Evolutionary conservation across 2,113 vertebrate genomes (phyloP), one percentile per base, ranked within the genome.

Genomic region (Tetrao urogallus): DNA sequence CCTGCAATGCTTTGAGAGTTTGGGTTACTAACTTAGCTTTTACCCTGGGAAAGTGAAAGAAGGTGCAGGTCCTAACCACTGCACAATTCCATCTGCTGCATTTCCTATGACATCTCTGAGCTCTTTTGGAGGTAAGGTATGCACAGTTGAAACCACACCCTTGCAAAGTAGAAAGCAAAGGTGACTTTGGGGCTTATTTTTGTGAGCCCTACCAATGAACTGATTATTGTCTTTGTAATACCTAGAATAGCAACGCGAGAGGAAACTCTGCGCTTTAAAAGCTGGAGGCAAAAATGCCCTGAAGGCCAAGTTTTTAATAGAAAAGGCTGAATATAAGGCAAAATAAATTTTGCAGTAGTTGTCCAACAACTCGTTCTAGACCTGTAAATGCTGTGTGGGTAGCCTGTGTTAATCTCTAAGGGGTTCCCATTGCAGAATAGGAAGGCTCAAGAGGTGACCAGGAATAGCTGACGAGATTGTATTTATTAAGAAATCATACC

Each of bases 191-290:
- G 91, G 17, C 91, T 95, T 93, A 89, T 86, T 76, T 74, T 45
- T 60, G 70, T 72, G 93, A 96, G 15, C 80, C 80, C 38, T 47
- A 17, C 61, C 96, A 97, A 97, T 93, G 95, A 97, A 96, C 79
- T 82, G 80, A 95, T 96, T 89, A 90, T 92, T 80, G 63, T 77
- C 45, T 25, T 88, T 88, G 58, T 74, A 28, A 19, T 57, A 63
- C 15, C 61, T 91, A 80, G 83, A 95, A 97, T 92, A 90, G 93
- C 80, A 97, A 96, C 82, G 84, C 95, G 82, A 79, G 80, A 67
- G n/a, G 57, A 60, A 48, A 81, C 58, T 65, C 65, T 89, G 88
- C 83, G 83, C 70, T 94, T 92, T n/a, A 90, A 83, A 77, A 86
- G 70, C 48, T 1, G 0, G 58, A 45, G 84, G 77, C 27, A 78